phyloP scores from a whole-genome alignment of 1,140 invertebrate genomes.

The Streblospio benedicti region DNA sequence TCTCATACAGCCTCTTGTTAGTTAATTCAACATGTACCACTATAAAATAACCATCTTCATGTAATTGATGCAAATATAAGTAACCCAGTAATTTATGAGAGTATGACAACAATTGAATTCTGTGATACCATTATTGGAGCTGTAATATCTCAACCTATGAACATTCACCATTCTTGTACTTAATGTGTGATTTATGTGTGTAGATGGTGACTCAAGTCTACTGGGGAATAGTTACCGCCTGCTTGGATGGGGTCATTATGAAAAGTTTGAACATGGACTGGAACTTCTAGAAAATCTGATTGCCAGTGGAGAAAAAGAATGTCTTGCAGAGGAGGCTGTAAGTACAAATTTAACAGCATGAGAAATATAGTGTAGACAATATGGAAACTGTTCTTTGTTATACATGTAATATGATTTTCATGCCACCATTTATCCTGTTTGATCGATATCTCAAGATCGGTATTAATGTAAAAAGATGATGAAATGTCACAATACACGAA shows the following conservation, averaged over 20 bases:
- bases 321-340: not conserved
- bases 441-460: not conserved
- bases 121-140: too few relatives aligned
- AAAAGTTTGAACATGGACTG: conserved; percentile 57
- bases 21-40: too few relatives aligned
- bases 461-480: not conserved
- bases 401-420: not conserved
- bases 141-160: too few relatives aligned
- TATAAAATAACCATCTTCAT: too few relatives aligned
- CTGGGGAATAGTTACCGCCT: conserved; percentile 59
- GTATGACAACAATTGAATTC: too few relatives aligned
- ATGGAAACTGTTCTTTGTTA: not conserved
- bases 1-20: too few relatives aligned
- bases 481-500: not conserved
- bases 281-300: conserved; percentile 34
- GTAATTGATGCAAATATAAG: too few relatives aligned
- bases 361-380: too few relatives aligned
- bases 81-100: too few relatives aligned
- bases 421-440: not conserved
- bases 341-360: not conserved
- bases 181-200: too few relatives aligned
- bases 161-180: too few relatives aligned
- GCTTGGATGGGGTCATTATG: conserved; percentile 52
- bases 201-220: conserved; percentile 44
- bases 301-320: not conserved